Percentiles rank a stretch among this genome's conserved stretches.
phyloP scores from a whole-genome alignment of 2,888 invertebrate genomes.

The Ormia ochracea region DNA sequence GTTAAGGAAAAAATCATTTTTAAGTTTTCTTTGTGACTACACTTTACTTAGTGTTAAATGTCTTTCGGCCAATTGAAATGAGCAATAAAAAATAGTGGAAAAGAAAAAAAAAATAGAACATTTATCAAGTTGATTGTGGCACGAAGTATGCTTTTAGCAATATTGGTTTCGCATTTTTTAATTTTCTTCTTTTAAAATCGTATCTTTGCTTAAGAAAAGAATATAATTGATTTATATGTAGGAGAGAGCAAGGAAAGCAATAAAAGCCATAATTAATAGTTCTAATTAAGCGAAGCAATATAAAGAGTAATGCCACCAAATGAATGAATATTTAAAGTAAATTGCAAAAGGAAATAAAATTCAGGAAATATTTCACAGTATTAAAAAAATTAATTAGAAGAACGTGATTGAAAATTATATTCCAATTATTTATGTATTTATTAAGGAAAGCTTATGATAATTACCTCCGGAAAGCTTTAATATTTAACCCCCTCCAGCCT shows the following conservation, averaged over 20 bases:
- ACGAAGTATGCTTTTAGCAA: conserved; percentile 20
- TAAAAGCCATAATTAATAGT: conserved; percentile 40
- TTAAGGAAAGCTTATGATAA: no score
- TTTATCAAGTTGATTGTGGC: conserved; percentile 42
- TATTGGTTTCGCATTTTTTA: conserved; percentile 40
- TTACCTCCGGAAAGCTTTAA: no score
- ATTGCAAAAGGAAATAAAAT: neutral
- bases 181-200: conserved; percentile 6
- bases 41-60: conserved; percentile 20
- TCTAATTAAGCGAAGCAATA: conserved; percentile 12
- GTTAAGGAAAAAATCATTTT: neutral
- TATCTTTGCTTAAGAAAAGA: conserved; percentile 19
- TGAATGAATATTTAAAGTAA: neutral
- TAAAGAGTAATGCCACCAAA: neutral
- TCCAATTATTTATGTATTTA: no score
- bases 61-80: conserved; percentile 27
- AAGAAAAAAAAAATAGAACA: neutral
- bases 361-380: neutral
- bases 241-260: conserved; percentile 1
- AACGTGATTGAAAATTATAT: no score
- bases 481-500: no score
- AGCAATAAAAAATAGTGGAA: no score
- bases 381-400: neutral
- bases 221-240: conserved; percentile 50
- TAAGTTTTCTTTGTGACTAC: neutral